phyloP scores from a whole-genome alignment of 1,140 invertebrate species.

The Cotesia typhae region DNA sequence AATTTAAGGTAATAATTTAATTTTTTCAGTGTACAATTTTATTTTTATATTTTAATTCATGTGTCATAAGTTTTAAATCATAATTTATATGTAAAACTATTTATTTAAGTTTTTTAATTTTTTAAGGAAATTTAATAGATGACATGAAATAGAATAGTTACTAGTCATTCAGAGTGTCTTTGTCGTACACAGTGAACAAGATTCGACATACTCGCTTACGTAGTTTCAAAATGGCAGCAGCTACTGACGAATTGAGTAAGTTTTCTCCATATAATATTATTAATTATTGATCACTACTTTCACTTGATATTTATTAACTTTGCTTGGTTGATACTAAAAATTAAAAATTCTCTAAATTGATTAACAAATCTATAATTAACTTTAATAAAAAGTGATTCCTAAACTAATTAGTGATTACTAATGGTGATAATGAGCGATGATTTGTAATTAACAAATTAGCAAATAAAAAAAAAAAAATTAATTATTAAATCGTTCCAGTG shows the following conservation, averaged over 20 bases:
- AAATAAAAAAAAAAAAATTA: slow-evolving; percentile 3
- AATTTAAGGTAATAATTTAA: too few relatives aligned
- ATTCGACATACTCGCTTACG: slow-evolving; percentile 16
- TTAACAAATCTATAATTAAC: too few relatives aligned
- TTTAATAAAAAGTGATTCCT: too few relatives aligned
- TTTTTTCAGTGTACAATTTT: too few relatives aligned
- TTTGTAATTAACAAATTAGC: slow-evolving; percentile 1
- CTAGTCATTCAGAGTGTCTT: too few relatives aligned
- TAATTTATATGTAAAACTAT: too few relatives aligned
- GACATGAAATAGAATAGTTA: not conserved
- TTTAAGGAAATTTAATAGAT: not conserved
- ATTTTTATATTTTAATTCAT: too few relatives aligned
- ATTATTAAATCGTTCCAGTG: slow-evolving; percentile 63
- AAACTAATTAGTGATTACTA: too few relatives aligned
- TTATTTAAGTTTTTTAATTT: not conserved
- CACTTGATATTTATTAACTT: not conserved
- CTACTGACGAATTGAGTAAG: slow-evolving; percentile 67
- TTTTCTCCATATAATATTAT: not conserved
- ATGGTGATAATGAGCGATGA: not conserved
- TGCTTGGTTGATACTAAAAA: too few relatives aligned
- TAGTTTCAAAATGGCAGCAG: slow-evolving; percentile 64
- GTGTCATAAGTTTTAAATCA: too few relatives aligned
- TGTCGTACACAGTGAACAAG: too few relatives aligned
- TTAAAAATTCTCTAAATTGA: too few relatives aligned
- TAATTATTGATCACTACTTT: not conserved